phyloP scores from a whole-genome alignment of 2,888 invertebrate species.

The Camptogramma bilineatum region DNA sequence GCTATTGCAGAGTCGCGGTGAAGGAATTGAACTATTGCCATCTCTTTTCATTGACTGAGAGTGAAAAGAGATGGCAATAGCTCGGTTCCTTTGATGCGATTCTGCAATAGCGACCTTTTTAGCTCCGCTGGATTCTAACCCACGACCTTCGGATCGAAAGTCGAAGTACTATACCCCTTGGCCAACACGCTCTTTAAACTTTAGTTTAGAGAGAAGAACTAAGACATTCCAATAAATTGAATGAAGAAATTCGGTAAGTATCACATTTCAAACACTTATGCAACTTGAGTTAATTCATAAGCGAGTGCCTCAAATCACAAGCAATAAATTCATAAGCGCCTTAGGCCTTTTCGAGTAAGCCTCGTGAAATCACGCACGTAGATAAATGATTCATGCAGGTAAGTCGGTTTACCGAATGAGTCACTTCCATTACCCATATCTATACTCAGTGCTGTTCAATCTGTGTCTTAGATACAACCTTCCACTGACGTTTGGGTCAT shows the following conservation, averaged over 20 bases:
- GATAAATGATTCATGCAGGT: constrained; percentile 40
- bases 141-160: too few species aligned
- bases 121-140: too few species aligned
- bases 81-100: too few species aligned
- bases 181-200: too few species aligned
- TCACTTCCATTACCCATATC: constrained; percentile 25
- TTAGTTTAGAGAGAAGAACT: too few species aligned
- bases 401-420: constrained; percentile 29
- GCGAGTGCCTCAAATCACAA: constrained; percentile 26
- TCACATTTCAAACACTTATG: constrained; percentile 6
- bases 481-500: background rate
- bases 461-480: background rate
- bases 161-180: too few species aligned
- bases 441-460: background rate
- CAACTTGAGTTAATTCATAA: constrained; percentile 15
- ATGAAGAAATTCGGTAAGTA: constrained; percentile 5
- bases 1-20: too few species aligned
- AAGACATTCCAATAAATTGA: background rate
- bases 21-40: too few species aligned
- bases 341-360: constrained; percentile 37
- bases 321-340: constrained; percentile 32
- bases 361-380: constrained; percentile 37
- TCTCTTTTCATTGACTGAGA: too few species aligned
- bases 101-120: too few species aligned
- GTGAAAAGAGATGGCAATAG: too few species aligned